Percentiles rank a stretch among this genome's conserved stretches.
Evolutionary conservation across 2,113 vertebrate species (phyloP).

Genomic region (Poeciliopsis occidentalis): DNA sequence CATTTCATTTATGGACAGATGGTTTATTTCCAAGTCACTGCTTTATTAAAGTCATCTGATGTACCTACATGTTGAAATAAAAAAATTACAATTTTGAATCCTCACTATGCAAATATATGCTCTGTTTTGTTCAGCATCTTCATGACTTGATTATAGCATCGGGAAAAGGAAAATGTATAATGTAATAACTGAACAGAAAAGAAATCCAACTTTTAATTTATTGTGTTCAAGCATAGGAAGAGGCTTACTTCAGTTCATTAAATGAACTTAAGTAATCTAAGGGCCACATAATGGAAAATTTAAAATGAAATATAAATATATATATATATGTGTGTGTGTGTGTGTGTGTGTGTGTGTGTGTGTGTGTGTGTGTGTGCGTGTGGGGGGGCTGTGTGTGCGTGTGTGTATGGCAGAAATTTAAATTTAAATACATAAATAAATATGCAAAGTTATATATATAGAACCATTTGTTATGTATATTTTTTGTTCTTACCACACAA

Average conservation of each 20-base stretch:
- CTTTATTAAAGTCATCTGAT: conserved; percentile 27
- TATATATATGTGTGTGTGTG: too few relatives aligned
- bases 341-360: too few relatives aligned
- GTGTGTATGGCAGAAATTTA: too few relatives aligned
- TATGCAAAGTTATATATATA: too few relatives aligned
- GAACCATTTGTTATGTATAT: too few relatives aligned
- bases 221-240: neutral
- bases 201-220: neutral
- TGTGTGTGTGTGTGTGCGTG: too few relatives aligned
- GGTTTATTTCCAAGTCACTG: conserved; percentile 10
- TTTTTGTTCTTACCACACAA: too few relatives aligned
- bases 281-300: neutral
- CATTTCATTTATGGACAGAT: neutral
- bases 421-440: too few relatives aligned
- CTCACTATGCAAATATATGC: neutral
- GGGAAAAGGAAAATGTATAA: neutral
- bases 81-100: conserved; percentile 20
- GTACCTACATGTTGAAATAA: conserved; percentile 28
- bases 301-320: neutral
- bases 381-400: too few relatives aligned
- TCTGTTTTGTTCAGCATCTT: conserved; percentile 2
- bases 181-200: neutral
- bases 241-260: neutral
- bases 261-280: neutral
- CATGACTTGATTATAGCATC: neutral